phyloP scores from a whole-genome alignment of 2,113 vertebrate species.

The Catharus fuscescens region DNA sequence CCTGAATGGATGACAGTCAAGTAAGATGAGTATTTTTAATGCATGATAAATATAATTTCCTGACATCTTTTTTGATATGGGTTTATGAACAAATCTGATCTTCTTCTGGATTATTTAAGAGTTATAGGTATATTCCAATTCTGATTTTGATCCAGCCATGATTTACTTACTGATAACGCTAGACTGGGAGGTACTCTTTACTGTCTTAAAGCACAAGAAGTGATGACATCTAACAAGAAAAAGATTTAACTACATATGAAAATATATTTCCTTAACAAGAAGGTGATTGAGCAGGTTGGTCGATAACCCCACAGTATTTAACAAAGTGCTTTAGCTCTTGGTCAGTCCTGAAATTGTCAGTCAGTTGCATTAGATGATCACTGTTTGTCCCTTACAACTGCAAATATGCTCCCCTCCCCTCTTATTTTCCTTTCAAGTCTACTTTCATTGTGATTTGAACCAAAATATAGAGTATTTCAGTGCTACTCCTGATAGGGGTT shows the following conservation, averaged over 20 bases:
- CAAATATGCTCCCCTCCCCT: neutral
- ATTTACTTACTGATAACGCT: neutral
- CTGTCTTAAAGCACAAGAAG: neutral
- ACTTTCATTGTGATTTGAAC: too few relatives aligned
- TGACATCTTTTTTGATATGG: neutral
- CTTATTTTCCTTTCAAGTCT: too few relatives aligned
- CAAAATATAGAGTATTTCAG: too few relatives aligned
- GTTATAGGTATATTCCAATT: neutral
- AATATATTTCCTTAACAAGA: neutral
- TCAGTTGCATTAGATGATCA: neutral
- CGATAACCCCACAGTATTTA: rapidly evolving
- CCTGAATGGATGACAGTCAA: neutral
- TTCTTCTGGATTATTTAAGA: neutral
- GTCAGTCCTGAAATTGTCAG: neutral
- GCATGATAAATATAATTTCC: neutral
- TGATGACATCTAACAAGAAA: neutral
- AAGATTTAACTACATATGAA: neutral
- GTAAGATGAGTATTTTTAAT: neutral
- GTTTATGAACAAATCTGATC: neutral
- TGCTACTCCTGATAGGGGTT: too few relatives aligned
- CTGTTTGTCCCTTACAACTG: neutral
- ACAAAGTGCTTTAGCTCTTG: neutral
- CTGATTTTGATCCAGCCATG: neutral
- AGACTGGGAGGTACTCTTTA: neutral
- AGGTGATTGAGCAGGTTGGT: neutral